Conservation (phyloP, 2,797 vertebrate genomes). For the Myotis pilosus region DNA sequence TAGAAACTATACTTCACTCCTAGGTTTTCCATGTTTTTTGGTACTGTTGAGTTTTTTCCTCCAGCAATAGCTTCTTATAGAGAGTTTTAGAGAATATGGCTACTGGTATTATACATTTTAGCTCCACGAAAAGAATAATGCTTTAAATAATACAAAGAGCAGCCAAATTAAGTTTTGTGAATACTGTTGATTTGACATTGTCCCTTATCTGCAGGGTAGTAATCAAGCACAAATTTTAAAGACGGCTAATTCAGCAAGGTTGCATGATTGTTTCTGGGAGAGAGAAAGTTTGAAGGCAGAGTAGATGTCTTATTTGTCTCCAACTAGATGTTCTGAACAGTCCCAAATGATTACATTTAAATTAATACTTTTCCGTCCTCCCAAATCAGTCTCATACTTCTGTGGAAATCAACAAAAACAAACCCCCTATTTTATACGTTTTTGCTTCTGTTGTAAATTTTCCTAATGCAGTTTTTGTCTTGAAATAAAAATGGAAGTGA, state of each 20-base stretch:
- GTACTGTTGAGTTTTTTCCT: not conserved
- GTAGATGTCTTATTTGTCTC: not conserved
- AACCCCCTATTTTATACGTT: not conserved
- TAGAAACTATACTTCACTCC: not conserved
- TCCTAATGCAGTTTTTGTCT: not conserved
- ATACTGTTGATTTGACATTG: not conserved
- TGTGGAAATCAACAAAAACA: not conserved
- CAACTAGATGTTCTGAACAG: not conserved
- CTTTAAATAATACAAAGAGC: slow-evolving; percentile 23
- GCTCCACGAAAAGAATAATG: not conserved
- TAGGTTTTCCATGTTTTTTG: not conserved
- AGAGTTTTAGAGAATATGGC: not conserved
- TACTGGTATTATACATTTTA: slow-evolving; percentile 31
- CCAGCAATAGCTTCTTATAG: not conserved
- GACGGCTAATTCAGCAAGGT: not conserved
- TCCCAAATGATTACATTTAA: not conserved
- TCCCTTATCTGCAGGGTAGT: not conserved
- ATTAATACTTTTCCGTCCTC: not conserved
- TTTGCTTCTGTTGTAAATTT: not conserved
- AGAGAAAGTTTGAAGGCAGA: not conserved
- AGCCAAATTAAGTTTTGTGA: not conserved
- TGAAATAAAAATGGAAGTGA: not conserved
- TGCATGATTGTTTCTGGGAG: not conserved
- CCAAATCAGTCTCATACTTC: not conserved
- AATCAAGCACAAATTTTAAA: not conserved